These are phyloP conservation scores for Aplysia californica DNA, from an alignment of 1,140 invertebrate species.

Conservation along the genomic window DNA sequence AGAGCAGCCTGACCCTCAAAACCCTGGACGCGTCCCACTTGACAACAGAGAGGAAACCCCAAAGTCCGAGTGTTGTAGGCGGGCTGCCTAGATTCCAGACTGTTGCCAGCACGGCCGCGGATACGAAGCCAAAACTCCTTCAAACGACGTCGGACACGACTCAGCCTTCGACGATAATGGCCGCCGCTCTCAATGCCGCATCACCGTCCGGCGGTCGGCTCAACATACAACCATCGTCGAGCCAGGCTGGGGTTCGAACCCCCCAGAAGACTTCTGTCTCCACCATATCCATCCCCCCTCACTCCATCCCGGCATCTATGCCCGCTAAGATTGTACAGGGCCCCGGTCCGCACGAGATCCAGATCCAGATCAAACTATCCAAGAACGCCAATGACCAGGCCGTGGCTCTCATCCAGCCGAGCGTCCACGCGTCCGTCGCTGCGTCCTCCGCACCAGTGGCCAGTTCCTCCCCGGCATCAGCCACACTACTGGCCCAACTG, in stretches of 20 bases:
- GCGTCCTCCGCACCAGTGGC: too few relatives aligned
- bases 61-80: background rate
- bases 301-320: too few relatives aligned
- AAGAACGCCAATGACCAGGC: constrained; percentile 5
- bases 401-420: background rate
- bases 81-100: background rate
- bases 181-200: background rate
- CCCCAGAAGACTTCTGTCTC: too few relatives aligned
- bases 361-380: constrained; percentile 34
- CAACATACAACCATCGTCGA: too few relatives aligned
- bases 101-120: too few relatives aligned
- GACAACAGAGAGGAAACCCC: background rate
- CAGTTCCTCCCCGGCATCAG: too few relatives aligned
- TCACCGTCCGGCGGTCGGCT: constrained; percentile 4
- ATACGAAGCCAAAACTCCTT: background rate
- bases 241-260: too few relatives aligned
- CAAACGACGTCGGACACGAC: background rate
- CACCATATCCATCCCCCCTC: too few relatives aligned
- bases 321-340: constrained; percentile 24
- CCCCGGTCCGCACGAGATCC: constrained; percentile 28
- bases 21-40: background rate
- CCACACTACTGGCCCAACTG: too few relatives aligned
- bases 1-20: background rate
- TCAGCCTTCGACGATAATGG: background rate
- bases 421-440: too few relatives aligned